A percentile compares a stretch with the other conserved stretches of the same genome.
phyloP scores from a whole-genome alignment of 2,888 invertebrate genomes.

The Spodoptera picta region DNA sequence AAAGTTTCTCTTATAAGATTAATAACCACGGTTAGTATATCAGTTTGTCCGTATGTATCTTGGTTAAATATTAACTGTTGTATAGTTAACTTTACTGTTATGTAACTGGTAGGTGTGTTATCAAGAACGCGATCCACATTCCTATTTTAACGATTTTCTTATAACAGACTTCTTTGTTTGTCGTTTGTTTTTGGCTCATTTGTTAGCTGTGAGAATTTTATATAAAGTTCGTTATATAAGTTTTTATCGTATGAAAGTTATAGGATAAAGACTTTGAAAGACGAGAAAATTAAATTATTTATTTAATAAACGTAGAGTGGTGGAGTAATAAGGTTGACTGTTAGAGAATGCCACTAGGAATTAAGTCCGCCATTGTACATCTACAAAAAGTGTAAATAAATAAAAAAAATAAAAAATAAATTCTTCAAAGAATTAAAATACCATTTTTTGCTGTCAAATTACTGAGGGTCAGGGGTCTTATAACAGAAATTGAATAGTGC shows the following conservation, averaged over 20 bases:
- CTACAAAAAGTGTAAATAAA: no score
- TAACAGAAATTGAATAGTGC: background rate
- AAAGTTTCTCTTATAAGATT: slow-evolving; percentile 34
- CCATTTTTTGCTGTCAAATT: background rate
- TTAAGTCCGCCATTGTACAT: no score
- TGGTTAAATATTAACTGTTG: slow-evolving; percentile 36
- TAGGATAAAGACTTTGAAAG: no score
- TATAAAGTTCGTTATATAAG: no score
- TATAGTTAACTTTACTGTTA: slow-evolving; percentile 27
- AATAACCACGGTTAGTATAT: slow-evolving; percentile 27
- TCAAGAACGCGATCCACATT: slow-evolving; percentile 9
- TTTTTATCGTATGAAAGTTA: no score
- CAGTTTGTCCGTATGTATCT: slow-evolving; percentile 20
- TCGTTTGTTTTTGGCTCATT: background rate
- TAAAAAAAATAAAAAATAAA: no score
- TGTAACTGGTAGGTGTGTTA: slow-evolving; percentile 17
- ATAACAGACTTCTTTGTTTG: background rate
- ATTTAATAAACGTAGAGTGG: no score
- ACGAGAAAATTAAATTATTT: no score
- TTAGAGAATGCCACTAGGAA: no score
- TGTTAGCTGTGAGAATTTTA: background rate
- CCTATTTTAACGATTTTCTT: slow-evolving; percentile 9
- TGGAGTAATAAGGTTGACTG: no score
- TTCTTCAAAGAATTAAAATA: no score
- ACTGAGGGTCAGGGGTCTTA: background rate